A percentile compares a stretch with the other conserved stretches of the same genome.
Conservation (phyloP, 92 coral and sea anemone genomes). For the Scolanthus callimorphus region DNA sequence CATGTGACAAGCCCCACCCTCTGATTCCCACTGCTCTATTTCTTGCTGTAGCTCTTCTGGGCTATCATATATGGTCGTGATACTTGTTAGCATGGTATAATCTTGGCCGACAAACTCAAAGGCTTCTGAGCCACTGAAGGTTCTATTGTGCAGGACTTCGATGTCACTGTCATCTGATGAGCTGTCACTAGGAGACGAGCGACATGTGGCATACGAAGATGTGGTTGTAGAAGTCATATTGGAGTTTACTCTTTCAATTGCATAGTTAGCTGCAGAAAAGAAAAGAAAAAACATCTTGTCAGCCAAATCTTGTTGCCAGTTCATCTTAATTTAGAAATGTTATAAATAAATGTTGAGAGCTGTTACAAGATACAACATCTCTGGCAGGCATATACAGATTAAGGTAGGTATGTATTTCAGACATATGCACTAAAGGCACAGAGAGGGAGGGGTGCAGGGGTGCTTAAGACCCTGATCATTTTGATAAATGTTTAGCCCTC, state of each 20-base stretch:
- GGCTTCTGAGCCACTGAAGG: slow-evolving; percentile 4
- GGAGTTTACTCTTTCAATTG: not conserved
- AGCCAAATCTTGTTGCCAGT: too few relatives aligned
- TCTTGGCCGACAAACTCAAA: slow-evolving; percentile 8
- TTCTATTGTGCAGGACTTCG: slow-evolving; percentile 44
- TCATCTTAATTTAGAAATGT: too few relatives aligned
- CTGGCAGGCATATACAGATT: too few relatives aligned
- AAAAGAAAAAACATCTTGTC: too few relatives aligned
- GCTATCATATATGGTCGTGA: not conserved
- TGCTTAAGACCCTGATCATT: too few relatives aligned
- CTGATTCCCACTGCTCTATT: slow-evolving; percentile 38
- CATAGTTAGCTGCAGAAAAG: not conserved
- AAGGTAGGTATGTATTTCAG: too few relatives aligned
- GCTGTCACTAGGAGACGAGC: slow-evolving; percentile 5
- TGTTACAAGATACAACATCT: too few relatives aligned
- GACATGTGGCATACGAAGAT: not conserved
- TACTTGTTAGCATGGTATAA: not conserved
- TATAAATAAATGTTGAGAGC: too few relatives aligned
- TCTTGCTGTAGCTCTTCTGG: slow-evolving; percentile 15
- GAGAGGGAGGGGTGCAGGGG: too few relatives aligned
- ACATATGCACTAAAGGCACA: too few relatives aligned
- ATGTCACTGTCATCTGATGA: slow-evolving; percentile 67
- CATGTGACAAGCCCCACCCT: slow-evolving; percentile 41
- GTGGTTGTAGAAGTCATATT: not conserved
- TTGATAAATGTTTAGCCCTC: too few relatives aligned